A percentile compares a stretch with the other conserved stretches of the same genome.
These are phyloP conservation scores for Caretta caretta DNA, from an alignment of 2,113 vertebrate genomes.

Conservation along the genomic window DNA sequence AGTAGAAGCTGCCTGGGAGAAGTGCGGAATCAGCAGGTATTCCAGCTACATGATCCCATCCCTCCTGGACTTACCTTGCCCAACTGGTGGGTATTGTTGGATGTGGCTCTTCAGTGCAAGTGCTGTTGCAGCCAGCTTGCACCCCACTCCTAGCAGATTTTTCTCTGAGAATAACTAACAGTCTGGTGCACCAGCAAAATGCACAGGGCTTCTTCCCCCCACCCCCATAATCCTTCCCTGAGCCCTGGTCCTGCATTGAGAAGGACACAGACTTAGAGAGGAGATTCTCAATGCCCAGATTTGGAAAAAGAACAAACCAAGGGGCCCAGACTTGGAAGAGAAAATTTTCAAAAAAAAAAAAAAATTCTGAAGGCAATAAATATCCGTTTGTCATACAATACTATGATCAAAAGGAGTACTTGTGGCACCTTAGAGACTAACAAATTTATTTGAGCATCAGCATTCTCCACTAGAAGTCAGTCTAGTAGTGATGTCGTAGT, in stretches of 20 bases:
- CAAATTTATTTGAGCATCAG: no score
- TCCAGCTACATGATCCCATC: background rate
- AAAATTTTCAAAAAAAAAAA: background rate
- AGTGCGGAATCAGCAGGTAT: background rate
- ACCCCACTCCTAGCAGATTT: background rate
- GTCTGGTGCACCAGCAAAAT: background rate
- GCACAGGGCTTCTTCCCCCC: background rate
- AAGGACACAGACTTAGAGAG: background rate
- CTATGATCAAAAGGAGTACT: background rate
- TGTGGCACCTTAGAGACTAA: no score
- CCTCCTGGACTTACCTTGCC: background rate
- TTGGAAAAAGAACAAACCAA: background rate
- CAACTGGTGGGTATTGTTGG: background rate
- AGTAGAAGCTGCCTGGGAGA: background rate
- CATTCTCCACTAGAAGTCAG: no score
- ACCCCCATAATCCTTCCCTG: background rate
- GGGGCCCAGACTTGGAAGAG: background rate
- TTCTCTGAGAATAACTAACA: background rate
- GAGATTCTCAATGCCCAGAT: rapidly evolving
- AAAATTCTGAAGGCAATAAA: background rate
- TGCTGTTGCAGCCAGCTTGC: background rate
- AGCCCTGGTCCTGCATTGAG: background rate
- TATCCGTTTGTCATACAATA: rapidly evolving
- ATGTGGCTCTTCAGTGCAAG: rapidly evolving
- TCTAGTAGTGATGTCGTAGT: no score